phyloP scores from a whole-genome alignment of 2,888 invertebrate genomes.

The Flexamia atlantica region DNA sequence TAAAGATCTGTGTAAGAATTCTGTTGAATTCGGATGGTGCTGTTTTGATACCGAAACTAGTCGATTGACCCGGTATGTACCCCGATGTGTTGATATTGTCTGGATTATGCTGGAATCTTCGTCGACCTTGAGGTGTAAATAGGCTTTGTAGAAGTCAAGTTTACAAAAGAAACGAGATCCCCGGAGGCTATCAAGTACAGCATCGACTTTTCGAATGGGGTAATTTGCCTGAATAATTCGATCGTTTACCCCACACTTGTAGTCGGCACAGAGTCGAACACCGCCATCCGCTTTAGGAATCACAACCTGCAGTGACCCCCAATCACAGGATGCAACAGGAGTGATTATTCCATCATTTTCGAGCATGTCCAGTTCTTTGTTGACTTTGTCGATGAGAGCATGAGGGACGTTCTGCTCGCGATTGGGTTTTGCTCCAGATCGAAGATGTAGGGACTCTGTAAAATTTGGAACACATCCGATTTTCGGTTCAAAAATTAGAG shows the following conservation, averaged over 20 bases:
- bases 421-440: slow-evolving; percentile 59
- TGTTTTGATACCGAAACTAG: slow-evolving; percentile 62
- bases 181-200: slow-evolving; percentile 62
- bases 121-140: slow-evolving; percentile 65
- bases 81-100: slow-evolving; percentile 51
- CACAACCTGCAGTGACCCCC: slow-evolving; percentile 62
- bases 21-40: slow-evolving; percentile 64
- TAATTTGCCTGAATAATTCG: slow-evolving; percentile 66
- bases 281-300: slow-evolving; percentile 66
- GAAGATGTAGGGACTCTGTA: slow-evolving; percentile 56
- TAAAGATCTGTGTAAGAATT: slow-evolving; percentile 63
- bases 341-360: slow-evolving; percentile 49
- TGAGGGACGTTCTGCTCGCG: slow-evolving; percentile 58
- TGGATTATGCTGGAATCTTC: slow-evolving; percentile 33
- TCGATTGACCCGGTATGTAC: slow-evolving; percentile 30
- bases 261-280: slow-evolving; percentile 67
- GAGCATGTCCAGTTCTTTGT: slow-evolving; percentile 58
- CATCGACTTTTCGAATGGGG: slow-evolving; percentile 64
- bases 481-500: slow-evolving; percentile 37
- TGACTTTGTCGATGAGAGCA: slow-evolving; percentile 60
- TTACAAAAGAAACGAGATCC: slow-evolving; percentile 64
- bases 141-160: slow-evolving; percentile 66
- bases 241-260: slow-evolving; percentile 69
- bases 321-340: slow-evolving; percentile 58
- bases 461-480: slow-evolving; percentile 61